Evolutionary conservation across 2,797 vertebrate species (phyloP).

Genomic region (Columba guinea): DNA sequence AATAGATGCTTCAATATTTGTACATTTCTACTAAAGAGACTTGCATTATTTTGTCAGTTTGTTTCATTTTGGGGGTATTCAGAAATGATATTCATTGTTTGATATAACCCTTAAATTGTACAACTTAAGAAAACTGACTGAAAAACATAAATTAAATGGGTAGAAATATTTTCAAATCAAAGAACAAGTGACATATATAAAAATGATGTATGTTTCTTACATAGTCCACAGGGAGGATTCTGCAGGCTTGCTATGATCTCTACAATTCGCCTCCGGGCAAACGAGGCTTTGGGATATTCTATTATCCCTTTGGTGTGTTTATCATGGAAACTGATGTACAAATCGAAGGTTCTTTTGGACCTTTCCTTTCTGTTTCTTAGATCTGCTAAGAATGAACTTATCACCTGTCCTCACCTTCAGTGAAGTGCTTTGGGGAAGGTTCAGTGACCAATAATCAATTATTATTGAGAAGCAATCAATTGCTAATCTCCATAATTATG

Average conservation of each 20-base stretch:
- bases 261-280: constrained; percentile 84
- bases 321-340: constrained; percentile 86
- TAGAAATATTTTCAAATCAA: constrained; percentile 84
- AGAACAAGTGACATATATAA: constrained; percentile 84
- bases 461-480: constrained; percentile 90
- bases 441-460: constrained; percentile 88
- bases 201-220: constrained; percentile 85
- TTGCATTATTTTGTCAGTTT: constrained; percentile 78
- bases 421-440: constrained; percentile 77
- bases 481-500: constrained; percentile 96
- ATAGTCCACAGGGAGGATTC: constrained; percentile 80
- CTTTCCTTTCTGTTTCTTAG: constrained; percentile 67
- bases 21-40: constrained; percentile 69
- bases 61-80: constrained; percentile 74
- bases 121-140: constrained; percentile 79
- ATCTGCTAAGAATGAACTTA: constrained; percentile 74
- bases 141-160: constrained; percentile 82
- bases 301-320: constrained; percentile 85
- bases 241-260: constrained; percentile 83
- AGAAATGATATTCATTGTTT: constrained; percentile 72
- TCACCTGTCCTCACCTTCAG: constrained; percentile 80
- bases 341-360: constrained; percentile 78
- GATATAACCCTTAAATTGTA: constrained; percentile 75
- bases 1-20: constrained; percentile 75
- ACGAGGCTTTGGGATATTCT: constrained; percentile 81